phyloP scores from a whole-genome alignment of 2,888 invertebrate genomes.

The Cheilosia variabilis region DNA sequence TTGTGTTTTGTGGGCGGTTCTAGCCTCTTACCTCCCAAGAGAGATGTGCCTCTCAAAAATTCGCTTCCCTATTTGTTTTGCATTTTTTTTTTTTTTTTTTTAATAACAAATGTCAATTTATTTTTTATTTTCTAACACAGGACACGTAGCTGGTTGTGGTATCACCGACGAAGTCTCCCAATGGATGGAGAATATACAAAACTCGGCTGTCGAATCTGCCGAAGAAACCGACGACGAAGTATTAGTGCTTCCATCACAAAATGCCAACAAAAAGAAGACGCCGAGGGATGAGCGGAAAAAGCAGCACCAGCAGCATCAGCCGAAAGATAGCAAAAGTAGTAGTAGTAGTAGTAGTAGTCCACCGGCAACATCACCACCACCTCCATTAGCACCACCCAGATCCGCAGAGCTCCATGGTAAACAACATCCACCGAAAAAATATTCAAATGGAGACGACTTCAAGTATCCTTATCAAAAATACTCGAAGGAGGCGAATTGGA shows the following conservation, averaged over 20 bases:
- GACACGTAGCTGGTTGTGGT: slow-evolving; percentile 94
- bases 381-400: slow-evolving; percentile 42
- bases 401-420: slow-evolving; percentile 40
- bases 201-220: slow-evolving; percentile 86
- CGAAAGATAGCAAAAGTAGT: slow-evolving; percentile 59
- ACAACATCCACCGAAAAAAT: slow-evolving; percentile 81
- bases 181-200: slow-evolving; percentile 97
- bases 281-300: slow-evolving; percentile 47
- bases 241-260: slow-evolving; percentile 72
- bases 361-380: slow-evolving; percentile 38
- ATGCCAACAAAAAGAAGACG: slow-evolving; percentile 74
- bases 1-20: slow-evolving; percentile 18
- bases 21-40: slow-evolving; percentile 31
- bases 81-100: slow-evolving; percentile 36
- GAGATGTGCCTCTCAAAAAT: slow-evolving; percentile 36
- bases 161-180: slow-evolving; percentile 93
- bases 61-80: slow-evolving; percentile 67
- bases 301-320: slow-evolving; percentile 50
- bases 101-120: slow-evolving; percentile 61
- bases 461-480: slow-evolving; percentile 89
- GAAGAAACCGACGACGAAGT: slow-evolving; percentile 84
- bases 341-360: slow-evolving; percentile 49
- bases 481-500: slow-evolving; percentile 89
- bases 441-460: slow-evolving; percentile 82
- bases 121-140: slow-evolving; percentile 83